Evolutionary conservation across 1,140 invertebrate genomes (phyloP).

Genomic region (Lepidurus packardi): DNA sequence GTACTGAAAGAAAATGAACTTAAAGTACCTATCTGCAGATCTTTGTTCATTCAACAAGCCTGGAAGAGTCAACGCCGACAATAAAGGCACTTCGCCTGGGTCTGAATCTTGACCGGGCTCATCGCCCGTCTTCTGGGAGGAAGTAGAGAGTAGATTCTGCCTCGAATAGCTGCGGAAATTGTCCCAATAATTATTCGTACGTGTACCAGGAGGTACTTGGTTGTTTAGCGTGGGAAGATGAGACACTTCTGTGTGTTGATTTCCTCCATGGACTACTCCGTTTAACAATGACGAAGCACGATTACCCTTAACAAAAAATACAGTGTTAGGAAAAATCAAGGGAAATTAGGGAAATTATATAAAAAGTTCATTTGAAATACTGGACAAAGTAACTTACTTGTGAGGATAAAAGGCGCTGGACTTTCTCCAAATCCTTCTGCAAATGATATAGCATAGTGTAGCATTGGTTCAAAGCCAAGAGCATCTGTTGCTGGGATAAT

Average conservation of each 20-base stretch:
- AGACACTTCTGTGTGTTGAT: constrained; percentile 9
- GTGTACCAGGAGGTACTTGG: constrained; percentile 76
- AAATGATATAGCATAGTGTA: constrained; percentile 57
- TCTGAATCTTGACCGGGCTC: not conserved
- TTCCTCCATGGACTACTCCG: not conserved
- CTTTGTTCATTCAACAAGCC: not conserved
- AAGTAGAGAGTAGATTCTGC: constrained; percentile 72
- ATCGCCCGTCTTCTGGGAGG: constrained; percentile 34
- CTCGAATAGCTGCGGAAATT: constrained; percentile 79
- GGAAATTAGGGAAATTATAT: not conserved
- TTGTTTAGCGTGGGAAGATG: constrained; percentile 59
- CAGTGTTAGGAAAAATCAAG: constrained; percentile 31
- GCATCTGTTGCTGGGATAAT: constrained; percentile 52
- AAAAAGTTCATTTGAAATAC: constrained; percentile 29
- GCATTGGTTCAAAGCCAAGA: constrained; percentile 56
- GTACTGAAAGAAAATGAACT: not conserved
- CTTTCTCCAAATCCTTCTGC: constrained; percentile 53
- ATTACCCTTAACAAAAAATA: constrained; percentile 26
- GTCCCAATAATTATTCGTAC: constrained; percentile 87
- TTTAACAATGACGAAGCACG: constrained; percentile 20
- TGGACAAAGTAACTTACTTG: constrained; percentile 30
- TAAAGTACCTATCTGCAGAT: constrained; percentile 18
- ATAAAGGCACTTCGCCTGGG: not conserved
- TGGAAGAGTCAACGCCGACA: constrained; percentile 1
- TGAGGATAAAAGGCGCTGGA: constrained; percentile 45